These are phyloP conservation scores for Illadopsis cleaveri DNA, from an alignment of 2,113 vertebrate genomes.

Conservation along the genomic window DNA sequence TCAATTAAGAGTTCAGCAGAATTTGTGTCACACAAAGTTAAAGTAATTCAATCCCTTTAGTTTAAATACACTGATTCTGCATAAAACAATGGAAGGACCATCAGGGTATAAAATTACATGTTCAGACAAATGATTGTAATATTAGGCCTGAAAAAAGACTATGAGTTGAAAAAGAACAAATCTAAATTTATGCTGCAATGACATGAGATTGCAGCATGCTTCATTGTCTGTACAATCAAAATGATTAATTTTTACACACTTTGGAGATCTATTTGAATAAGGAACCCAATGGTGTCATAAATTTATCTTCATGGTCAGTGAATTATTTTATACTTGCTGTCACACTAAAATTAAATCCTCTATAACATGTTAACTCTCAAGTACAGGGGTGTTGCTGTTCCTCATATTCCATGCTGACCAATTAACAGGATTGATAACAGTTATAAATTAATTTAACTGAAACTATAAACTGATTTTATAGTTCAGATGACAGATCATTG, in stretches of 20 bases:
- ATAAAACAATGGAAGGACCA: background rate
- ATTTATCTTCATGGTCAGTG: background rate
- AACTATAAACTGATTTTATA: constrained; percentile 8
- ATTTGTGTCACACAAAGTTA: background rate
- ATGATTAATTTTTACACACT: background rate
- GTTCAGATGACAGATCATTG: background rate
- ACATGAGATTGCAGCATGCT: background rate
- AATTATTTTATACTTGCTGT: background rate
- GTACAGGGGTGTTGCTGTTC: background rate
- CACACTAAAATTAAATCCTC: background rate
- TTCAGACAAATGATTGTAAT: background rate
- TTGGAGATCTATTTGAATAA: background rate
- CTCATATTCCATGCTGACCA: background rate
- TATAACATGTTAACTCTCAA: background rate
- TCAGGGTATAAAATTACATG: background rate
- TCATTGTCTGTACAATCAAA: background rate
- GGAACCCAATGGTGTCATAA: background rate
- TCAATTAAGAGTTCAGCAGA: background rate
- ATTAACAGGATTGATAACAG: constrained; percentile 15
- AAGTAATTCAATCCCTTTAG: background rate
- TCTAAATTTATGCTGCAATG: background rate
- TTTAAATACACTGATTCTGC: background rate
- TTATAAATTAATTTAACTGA: constrained; percentile 29
- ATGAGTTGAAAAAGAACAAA: background rate
- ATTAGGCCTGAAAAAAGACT: background rate